A percentile compares a stretch with the other conserved stretches of the same genome.
Conservation (phyloP, 2,888 invertebrate species). For the Antitype chi region DNA sequence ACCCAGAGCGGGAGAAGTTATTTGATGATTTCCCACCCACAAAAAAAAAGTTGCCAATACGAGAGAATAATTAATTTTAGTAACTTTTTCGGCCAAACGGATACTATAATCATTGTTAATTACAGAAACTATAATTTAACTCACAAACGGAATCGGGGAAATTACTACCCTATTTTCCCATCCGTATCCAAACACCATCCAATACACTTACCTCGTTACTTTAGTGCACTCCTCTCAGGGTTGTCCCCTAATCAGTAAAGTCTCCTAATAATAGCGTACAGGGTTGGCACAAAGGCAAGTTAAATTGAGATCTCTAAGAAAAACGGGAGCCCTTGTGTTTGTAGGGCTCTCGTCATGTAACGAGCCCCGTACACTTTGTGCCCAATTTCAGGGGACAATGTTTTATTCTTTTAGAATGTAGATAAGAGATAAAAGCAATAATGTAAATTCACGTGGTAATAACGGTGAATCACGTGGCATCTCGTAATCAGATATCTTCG, state of each 20-base stretch:
- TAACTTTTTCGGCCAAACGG: too few relatives aligned
- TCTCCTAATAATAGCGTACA: slow-evolving; percentile 57
- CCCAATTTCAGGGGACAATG: slow-evolving; percentile 49
- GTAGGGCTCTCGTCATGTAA: slow-evolving; percentile 77
- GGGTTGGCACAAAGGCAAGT: slow-evolving; percentile 77
- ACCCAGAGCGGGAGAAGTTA: too few relatives aligned
- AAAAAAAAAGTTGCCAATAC: too few relatives aligned
- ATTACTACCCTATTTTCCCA: not conserved
- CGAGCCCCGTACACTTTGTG: slow-evolving; percentile 74
- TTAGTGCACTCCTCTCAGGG: slow-evolving; percentile 35
- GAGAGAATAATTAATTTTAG: too few relatives aligned
- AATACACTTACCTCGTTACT: slow-evolving; percentile 1
- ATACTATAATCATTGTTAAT: too few relatives aligned
- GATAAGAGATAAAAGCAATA: not conserved
- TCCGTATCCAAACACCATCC: slow-evolving; percentile 25
- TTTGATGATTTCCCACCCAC: too few relatives aligned
- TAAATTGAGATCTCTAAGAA: slow-evolving; percentile 81
- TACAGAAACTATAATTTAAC: too few relatives aligned
- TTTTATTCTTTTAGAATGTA: too few relatives aligned
- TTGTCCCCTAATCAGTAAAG: slow-evolving; percentile 60
- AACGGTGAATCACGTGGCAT: too few relatives aligned
- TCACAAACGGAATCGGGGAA: too few relatives aligned
- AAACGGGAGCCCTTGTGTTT: slow-evolving; percentile 79
- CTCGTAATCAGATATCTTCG: too few relatives aligned
- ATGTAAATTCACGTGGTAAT: too few relatives aligned